Evolutionary conservation across 53 echinoderm and acorn worm species (phyloP), one percentile per base, ranked within the genome.

Genomic region (Astropecten irregularis): DNA sequence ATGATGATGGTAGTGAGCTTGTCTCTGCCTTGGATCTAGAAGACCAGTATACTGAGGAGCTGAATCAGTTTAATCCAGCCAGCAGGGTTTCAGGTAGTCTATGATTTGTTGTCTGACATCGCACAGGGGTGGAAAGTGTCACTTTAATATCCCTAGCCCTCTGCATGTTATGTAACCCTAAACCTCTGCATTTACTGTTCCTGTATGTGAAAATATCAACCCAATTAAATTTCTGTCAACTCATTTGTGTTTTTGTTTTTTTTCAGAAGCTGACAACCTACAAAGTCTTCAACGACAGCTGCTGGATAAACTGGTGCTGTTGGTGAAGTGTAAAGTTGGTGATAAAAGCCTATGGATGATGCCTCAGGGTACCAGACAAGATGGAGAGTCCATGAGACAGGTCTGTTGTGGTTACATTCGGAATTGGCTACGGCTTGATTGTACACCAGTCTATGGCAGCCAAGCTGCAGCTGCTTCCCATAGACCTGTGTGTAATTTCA

Each of bases 311-410:
- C 85, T 95, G 65, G 77, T 93, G 48, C 82, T 95, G 23, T 50
- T 95, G 3, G 85, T 93, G 22, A 93, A 89, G 40, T 89, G 84
- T 64, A 89, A 88, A 30, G 39, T 95, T 16, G 96, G 93, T 34
- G 84, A 91, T 27, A 62, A 73, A n/a, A 81, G 68, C 6, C 44
- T 82, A 14, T 95, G 96, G 96, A 81, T 95, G 88, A 76, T 95
- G 56, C 96, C 96, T 22, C 90, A 91, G 53, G 91, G 77, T 28
- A 39, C 76, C 66, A 62, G 93, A 68, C 66, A 87, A 62, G 91
- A 86, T 28, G 96, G 89, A 42, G 96, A 95, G 62, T 88, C 96
- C 0, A 89, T 95, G 88, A 77, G 73, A 65, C 76, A 93, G 93
- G 96, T 92, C 69, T n/a, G 69, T 32, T n/a, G n/a, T n/a, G n/a